Evolutionary conservation across 2,113 vertebrate genomes (phyloP), one percentile per base, ranked within the genome.

Genomic region (Chaetorhynchus papuensis): DNA sequence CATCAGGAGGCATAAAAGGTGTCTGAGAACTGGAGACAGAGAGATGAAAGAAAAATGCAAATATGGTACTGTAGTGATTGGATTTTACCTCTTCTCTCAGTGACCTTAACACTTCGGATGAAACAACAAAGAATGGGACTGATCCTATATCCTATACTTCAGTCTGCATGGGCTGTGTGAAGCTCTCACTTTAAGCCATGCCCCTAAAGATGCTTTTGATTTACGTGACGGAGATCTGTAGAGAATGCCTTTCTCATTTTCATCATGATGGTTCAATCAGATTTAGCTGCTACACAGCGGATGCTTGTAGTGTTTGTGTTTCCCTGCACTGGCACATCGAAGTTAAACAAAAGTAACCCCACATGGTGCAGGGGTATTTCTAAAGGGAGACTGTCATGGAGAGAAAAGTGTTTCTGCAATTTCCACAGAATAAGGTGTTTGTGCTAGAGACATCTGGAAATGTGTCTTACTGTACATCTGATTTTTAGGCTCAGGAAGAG

Each of bases 401-500:
- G 39, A 59, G 24, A 50, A 77, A 94, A 66, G 44, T 41, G 70
- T 74, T 93, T 60, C 66, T 85, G 10, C 44, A 47, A 41, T 74
- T 80, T 30, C 24, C 68, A 42, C 19, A 66, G 71, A 59, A 44
- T 35, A 63, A 83, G 15, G 22, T 64, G 13, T 54, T 85, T 86
- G 47, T 13, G 2, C 28, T 83, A 47, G 37, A 81, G 20, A 71
- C 88, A 89, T 90, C 52, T 95, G 90, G 81, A 83, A 90, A 71
- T 2, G 3, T 88, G 24, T 89, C 39, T 86, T 28, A 52, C 20
- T 68, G 22, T 61, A 56, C 15, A 44, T 26, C 53, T 11, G 15
- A 63, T 91, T 97, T 95, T 79, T 66, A 86, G 68, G 64, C 92
- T 96, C 78, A 93, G 92, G 96, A 96, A 72, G 42, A 93, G 83